Conservation (phyloP, 1,140 invertebrate genomes). For the Hermatobates lingyangjiaoensis region DNA sequence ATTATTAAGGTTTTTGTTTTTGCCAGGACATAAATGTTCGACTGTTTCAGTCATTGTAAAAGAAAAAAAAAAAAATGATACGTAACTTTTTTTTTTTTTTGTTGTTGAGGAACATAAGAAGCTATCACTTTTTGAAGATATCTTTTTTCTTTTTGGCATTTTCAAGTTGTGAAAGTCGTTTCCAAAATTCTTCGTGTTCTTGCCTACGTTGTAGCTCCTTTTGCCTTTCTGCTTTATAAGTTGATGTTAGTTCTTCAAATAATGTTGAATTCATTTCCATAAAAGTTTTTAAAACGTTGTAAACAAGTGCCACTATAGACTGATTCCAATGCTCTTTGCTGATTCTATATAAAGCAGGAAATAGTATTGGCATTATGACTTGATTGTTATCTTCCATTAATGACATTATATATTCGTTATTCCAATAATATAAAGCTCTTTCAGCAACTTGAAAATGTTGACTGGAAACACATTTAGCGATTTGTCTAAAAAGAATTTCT, state of each 20-base stretch:
- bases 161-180: conserved; percentile 69
- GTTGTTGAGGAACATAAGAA: too few species aligned
- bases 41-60: too few species aligned
- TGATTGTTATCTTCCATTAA: conserved; percentile 84
- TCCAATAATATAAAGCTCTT: conserved; percentile 85
- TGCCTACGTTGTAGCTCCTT: conserved; percentile 92
- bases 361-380: conserved; percentile 84
- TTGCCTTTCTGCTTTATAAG: conserved; percentile 93
- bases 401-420: conserved; percentile 93
- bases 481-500: conserved; percentile 89
- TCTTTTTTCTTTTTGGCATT: conserved; percentile 26
- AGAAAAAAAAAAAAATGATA: too few species aligned
- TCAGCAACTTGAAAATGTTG: conserved; percentile 81
- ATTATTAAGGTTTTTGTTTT: too few species aligned
- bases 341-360: conserved; percentile 91
- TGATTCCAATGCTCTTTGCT: conserved; percentile 99
- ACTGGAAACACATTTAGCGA: conserved; percentile 94
- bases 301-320: conserved; percentile 95
- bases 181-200: conserved; percentile 87
- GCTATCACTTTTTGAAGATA: conserved; percentile 10
- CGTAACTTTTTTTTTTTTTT: too few species aligned
- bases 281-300: conserved; percentile 98
- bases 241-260: conserved; percentile 94
- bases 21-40: too few species aligned
- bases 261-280: conserved; percentile 99